phyloP scores from a whole-genome alignment of 2,797 vertebrate genomes.

The Furcifer pardalis region DNA sequence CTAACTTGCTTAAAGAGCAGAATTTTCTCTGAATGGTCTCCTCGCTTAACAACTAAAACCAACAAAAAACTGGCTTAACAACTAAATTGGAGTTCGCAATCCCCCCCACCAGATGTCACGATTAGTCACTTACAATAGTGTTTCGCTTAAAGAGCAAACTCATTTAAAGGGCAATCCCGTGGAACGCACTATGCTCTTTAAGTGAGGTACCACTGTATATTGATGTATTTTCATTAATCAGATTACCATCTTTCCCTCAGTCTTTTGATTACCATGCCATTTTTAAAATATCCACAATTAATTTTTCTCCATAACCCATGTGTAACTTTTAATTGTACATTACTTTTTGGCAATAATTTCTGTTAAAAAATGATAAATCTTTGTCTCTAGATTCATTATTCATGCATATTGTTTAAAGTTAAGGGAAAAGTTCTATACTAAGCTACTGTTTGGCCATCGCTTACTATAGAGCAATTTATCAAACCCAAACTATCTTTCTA shows the following conservation, averaged over 20 bases:
- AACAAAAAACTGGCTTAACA: no score
- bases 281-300: slow-evolving; percentile 44
- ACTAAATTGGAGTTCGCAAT: no score
- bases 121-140: no score
- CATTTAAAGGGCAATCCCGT: no score
- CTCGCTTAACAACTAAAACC: no score
- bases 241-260: slow-evolving; percentile 35
- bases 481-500: slow-evolving; percentile 29
- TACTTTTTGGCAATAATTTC: slow-evolving; percentile 56
- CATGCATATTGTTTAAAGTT: slow-evolving; percentile 43
- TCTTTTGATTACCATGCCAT: slow-evolving; percentile 40
- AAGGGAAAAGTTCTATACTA: slow-evolving; percentile 40
- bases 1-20: no score
- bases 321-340: slow-evolving; percentile 56
- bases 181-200: no score
- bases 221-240: slow-evolving; percentile 42
- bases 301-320: slow-evolving; percentile 19
- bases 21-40: no score
- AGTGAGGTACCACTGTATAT: slow-evolving; percentile 51
- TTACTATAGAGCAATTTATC: slow-evolving; percentile 28
- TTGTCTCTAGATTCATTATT: slow-evolving; percentile 46
- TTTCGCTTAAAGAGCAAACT: no score
- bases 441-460: slow-evolving; percentile 31
- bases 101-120: slow-evolving; percentile 10
- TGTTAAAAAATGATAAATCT: slow-evolving; percentile 34